These are phyloP conservation scores for Sebastes ruberrimus DNA, from an alignment of 2,797 vertebrate genomes.

Conservation along the genomic window DNA sequence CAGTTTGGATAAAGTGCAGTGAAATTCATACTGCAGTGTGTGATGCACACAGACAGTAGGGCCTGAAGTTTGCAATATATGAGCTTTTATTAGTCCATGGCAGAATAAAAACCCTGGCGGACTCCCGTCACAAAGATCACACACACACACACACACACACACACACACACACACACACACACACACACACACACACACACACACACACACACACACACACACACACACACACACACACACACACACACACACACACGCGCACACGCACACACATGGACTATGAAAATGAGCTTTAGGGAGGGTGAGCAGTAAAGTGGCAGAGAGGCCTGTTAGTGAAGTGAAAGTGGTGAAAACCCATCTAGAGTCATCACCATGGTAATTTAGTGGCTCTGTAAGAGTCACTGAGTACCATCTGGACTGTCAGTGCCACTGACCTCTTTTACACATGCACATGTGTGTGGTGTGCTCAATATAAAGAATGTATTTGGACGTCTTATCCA, in stretches of 20 bases:
- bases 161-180: background rate
- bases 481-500: background rate
- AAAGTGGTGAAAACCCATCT: conserved; percentile 31
- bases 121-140: background rate
- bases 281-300: conserved; percentile 1
- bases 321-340: conserved; percentile 32
- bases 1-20: background rate
- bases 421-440: conserved; percentile 2
- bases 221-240: background rate
- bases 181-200: background rate
- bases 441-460: background rate
- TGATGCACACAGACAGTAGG: background rate
- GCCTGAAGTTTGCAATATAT: background rate
- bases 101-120: background rate
- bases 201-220: background rate
- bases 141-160: background rate
- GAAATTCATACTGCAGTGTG: background rate
- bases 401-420: conserved; percentile 12
- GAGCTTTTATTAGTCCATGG: conserved; percentile 5
- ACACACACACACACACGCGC: too few species aligned
- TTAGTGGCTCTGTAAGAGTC: conserved; percentile 20
- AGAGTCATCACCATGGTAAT: conserved; percentile 37
- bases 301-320: conserved; percentile 19
- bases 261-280: background rate
- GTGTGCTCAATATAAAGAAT: background rate